Base-by-base conservation (phyloP, 2,797 vertebrate genomes). In the Florisuga fusca region DNA sequence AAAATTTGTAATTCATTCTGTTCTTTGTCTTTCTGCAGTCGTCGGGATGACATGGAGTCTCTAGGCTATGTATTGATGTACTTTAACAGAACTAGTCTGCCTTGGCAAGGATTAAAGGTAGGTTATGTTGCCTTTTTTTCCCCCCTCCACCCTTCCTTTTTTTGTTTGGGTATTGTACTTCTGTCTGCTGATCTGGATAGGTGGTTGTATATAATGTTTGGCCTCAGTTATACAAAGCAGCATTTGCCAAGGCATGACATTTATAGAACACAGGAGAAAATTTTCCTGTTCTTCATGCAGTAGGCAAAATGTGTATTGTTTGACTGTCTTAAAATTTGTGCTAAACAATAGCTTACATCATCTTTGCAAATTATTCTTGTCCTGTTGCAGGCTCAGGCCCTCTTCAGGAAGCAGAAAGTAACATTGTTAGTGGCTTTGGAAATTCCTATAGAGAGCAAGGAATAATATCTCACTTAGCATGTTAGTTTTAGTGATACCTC, bases 41-140 rank as follows among this genome's bases (percentile, higher is more conserved):
- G 99, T 96, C 99, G 99, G 95, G 99, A 99, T 98, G 99, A 99
- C 97, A 99, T 99, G 99, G 99, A 99, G 97, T 99, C 99, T 86
- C 98, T 99, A 99, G 99, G 99, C 98, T 99, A 99, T 77, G 99
- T 99, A 98, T 98, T 99, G 98, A 99, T 99, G 99, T 99, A 99
- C 98, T 99, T 99, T 98, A 99, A 99, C 99, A 99, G 99, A 99
- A 99, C 99, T 98, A 99, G 99, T 97, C 98, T 99, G 96, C 99
- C 99, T 22, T 99, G 99, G 99, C 99, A 99, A 97, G 99, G 99
- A 96, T 96, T 99, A 95, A 99, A 99, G 99, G 99, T 99, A 99
- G 81, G 96, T 92, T 67, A 26, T 77, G 87, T 83, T 85, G 84
- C 53, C 19, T 21, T 26, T 15, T 68, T 25, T 10, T 17, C 50